These are phyloP conservation scores for Caenorhabditis elegans DNA, from an alignment of 1,140 invertebrate species.

Conservation along the genomic window WBcel235 BX284602.5:5445001-5445500, in stretches of 20 bases:
- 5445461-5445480: slow-evolving; percentile 62
- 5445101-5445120: no score
- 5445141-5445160: slow-evolving; percentile 51
- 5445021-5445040: no score
- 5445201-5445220: slow-evolving; percentile 55
- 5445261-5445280: slow-evolving; percentile 25
- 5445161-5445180: slow-evolving; percentile 58
- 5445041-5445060: no score
- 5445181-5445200: slow-evolving; percentile 57
- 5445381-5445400: slow-evolving; percentile 26
- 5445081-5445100: no score
- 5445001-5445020: no score
- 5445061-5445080: no score
- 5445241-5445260: slow-evolving; percentile 14
- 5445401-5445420: slow-evolving; percentile 30
- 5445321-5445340: neutral
- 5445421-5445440: slow-evolving; percentile 53
- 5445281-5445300: slow-evolving; percentile 18
- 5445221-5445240: slow-evolving; percentile 33
- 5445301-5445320: neutral
- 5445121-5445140: slow-evolving; percentile 57
- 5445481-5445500: slow-evolving; percentile 44
- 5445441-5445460: slow-evolving; percentile 57
- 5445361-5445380: slow-evolving; percentile 33
- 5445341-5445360: slow-evolving; percentile 22